Evolutionary conservation across 1,140 invertebrate genomes (phyloP), one percentile per base, ranked within the genome.

Genomic region (Drosophila littoralis): DNA sequence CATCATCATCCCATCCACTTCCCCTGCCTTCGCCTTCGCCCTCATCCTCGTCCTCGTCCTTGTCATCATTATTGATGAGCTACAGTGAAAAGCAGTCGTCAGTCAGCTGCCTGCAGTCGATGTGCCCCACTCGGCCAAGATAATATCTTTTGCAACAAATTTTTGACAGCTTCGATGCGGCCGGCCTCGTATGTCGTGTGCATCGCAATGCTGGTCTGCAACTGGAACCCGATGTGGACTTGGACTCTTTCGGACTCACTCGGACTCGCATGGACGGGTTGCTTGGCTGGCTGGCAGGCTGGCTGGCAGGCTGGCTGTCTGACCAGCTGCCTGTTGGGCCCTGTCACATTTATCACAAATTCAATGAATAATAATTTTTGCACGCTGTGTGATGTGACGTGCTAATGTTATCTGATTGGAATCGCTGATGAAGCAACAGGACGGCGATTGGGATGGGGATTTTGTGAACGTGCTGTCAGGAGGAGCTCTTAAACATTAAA

Each of bases 341-440:
- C 84, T 90, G 84, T 90, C 84, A 89, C 84, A 90, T 90, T 90
- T 91, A 90, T 90, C 88, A 90, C 88, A 90, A 90, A 90, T 91
- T 90, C 88, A 90, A 90, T 90, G 88, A 90, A 90, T 90, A 89
- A 89, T 89, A 90, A 90, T 90, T 90, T 90, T 91, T 88, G 85
- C 85, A 90, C 85, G 80, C 88, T 84, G 84, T 84, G 85, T 89
- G 88, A 81, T 88, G 83, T 91, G 80, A 83, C 88, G 79, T 88
- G 82, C 88, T 83, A 91, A 91, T 88, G 82, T 91, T 90, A 91
- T 90, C 88, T 90, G 88, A 90, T 90, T 88, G 77, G 79, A 90
- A 86, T 85, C 77, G 79, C 79, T 84, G 86, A 86, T 85, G 86
- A 74, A 81, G 81, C 80, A 71, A 75, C 77, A 73, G 77, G 66